Evolutionary conservation across 1,140 invertebrate genomes (phyloP).

Genomic region (Cherax destructor): DNA sequence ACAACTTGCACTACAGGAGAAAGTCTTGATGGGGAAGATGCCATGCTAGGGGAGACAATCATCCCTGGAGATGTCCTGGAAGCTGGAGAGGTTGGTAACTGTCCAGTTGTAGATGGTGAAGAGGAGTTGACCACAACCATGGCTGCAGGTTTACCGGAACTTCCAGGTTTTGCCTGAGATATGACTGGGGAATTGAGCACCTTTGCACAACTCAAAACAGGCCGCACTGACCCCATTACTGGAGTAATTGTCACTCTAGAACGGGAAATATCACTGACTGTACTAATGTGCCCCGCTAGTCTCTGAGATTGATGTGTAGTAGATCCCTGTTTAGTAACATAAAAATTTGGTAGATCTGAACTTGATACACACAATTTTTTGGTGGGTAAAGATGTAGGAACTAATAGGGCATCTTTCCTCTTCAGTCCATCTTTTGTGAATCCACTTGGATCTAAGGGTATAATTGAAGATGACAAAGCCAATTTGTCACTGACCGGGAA

Average conservation of each 20-base stretch:
- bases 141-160: conserved; percentile 44
- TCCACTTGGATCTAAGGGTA: conserved; percentile 41
- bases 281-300: neutral
- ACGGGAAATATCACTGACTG: conserved; percentile 7
- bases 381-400: conserved; percentile 23
- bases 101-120: conserved; percentile 27
- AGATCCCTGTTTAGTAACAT: conserved; percentile 36
- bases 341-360: conserved; percentile 40
- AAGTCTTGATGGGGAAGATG: conserved; percentile 40
- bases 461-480: conserved; percentile 33
- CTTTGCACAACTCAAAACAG: conserved; percentile 24
- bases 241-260: conserved; percentile 37
- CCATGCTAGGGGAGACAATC: neutral
- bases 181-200: conserved; percentile 25
- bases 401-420: conserved; percentile 42
- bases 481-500: conserved; percentile 35
- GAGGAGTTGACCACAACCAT: conserved; percentile 41
- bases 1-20: conserved; percentile 58
- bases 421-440: conserved; percentile 43
- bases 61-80: conserved; percentile 36
- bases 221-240: conserved; percentile 28
- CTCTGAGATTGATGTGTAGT: conserved; percentile 38
- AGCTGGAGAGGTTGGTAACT: conserved; percentile 24
- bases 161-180: conserved; percentile 18
- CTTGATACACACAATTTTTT: conserved; percentile 52